Evolutionary conservation across 2,797 vertebrate genomes (phyloP).

Genomic region (Microctenopoma lineatum): DNA sequence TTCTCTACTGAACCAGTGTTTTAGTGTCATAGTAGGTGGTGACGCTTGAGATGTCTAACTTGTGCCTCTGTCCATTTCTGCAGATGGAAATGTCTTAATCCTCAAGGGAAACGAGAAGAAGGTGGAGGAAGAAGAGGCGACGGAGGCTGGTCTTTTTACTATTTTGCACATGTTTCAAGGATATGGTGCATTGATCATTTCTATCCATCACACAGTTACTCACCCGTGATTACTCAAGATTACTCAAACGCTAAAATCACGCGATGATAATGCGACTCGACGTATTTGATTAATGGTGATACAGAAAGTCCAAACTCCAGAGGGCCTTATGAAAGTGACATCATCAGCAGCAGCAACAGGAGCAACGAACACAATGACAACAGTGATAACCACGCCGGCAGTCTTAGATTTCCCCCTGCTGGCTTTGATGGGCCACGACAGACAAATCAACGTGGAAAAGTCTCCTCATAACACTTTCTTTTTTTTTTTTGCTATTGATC

Average conservation of each 20-base stretch:
- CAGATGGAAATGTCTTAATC: slow-evolving; percentile 78
- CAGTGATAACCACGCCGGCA: slow-evolving; percentile 30
- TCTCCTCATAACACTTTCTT: slow-evolving; percentile 35
- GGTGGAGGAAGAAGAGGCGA: slow-evolving; percentile 53
- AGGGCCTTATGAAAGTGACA: slow-evolving; percentile 60
- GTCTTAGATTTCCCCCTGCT: slow-evolving; percentile 59
- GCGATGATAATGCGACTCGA: slow-evolving; percentile 63
- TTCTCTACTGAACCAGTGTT: too few species aligned
- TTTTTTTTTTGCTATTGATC: slow-evolving; percentile 39
- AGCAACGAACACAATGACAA: slow-evolving; percentile 10
- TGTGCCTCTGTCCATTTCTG: slow-evolving; percentile 30
- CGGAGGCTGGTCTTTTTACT: slow-evolving; percentile 81
- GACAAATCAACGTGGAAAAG: slow-evolving; percentile 51
- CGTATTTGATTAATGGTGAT: slow-evolving; percentile 62
- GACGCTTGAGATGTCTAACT: slow-evolving; percentile 7
- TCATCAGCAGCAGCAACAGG: slow-evolving; percentile 22
- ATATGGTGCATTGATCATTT: slow-evolving; percentile 86
- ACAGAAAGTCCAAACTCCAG: slow-evolving; percentile 51
- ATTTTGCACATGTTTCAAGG: slow-evolving; percentile 88
- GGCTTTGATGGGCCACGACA: slow-evolving; percentile 55
- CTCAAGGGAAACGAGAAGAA: slow-evolving; percentile 60
- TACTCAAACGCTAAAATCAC: slow-evolving; percentile 71
- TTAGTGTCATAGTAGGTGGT: background rate
- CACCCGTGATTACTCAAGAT: slow-evolving; percentile 57
- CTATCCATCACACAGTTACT: slow-evolving; percentile 80